Conservation (phyloP, 2,797 vertebrate species). For the Menidia menidia region DNA sequence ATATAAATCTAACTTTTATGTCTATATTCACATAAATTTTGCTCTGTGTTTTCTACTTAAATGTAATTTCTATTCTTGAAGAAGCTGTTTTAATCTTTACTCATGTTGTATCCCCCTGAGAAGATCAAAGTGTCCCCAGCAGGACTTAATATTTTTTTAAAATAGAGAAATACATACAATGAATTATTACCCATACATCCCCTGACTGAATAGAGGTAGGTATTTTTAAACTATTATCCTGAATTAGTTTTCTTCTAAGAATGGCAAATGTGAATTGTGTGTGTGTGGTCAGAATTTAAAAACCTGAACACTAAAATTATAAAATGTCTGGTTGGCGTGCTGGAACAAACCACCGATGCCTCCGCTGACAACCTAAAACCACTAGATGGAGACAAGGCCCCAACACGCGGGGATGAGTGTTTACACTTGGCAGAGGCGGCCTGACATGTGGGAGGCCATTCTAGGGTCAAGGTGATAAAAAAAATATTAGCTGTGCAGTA, state of each 20-base stretch:
- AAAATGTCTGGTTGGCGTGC: background rate
- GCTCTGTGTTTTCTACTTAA: background rate
- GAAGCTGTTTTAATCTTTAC: background rate
- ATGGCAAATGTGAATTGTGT: too few species aligned
- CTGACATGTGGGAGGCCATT: conserved; percentile 39
- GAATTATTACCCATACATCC: too few species aligned
- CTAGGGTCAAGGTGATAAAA: conserved; percentile 60
- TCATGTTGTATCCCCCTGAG: background rate
- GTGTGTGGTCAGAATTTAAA: background rate
- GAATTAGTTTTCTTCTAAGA: too few species aligned
- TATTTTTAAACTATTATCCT: background rate
- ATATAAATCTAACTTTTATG: background rate
- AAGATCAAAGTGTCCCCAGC: background rate
- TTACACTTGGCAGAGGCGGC: conserved; percentile 35
- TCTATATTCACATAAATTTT: background rate
- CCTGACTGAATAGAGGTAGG: too few species aligned
- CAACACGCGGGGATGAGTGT: too few species aligned
- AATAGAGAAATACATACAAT: background rate
- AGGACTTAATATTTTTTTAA: background rate
- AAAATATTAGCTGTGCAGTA: conserved; percentile 39
- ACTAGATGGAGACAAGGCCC: conserved; percentile 58
- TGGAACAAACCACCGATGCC: background rate
- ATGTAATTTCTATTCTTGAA: background rate
- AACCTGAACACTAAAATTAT: too few species aligned
- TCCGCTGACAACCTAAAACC: background rate